Conservation (phyloP, 2,888 invertebrate species). For the Mactromeris polynyma region DNA sequence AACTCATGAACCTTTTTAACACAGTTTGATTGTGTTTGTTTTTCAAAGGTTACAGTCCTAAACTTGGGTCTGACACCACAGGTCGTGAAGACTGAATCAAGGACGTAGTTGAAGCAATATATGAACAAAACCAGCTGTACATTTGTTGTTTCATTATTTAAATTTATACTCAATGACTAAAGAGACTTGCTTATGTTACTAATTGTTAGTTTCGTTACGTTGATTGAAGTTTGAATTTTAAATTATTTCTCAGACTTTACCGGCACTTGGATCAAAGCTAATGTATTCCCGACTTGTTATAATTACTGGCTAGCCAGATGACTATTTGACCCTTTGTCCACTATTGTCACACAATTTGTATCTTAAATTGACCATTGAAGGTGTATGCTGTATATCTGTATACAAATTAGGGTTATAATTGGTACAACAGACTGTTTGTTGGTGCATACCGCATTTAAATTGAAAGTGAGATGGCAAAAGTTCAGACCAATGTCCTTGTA, state of each 20-base stretch:
- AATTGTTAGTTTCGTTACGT: no score
- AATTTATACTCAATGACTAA: no score
- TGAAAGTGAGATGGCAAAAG: slow-evolving; percentile 25
- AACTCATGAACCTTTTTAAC: no score
- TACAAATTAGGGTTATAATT: slow-evolving; percentile 29
- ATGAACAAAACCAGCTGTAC: no score
- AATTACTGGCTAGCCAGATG: neutral
- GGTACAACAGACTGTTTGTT: slow-evolving; percentile 15
- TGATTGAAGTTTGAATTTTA: neutral
- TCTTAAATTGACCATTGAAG: slow-evolving; percentile 19
- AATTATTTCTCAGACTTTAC: neutral
- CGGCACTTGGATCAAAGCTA: neutral
- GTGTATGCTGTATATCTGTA: neutral
- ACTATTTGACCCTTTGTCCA: neutral
- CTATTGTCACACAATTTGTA: slow-evolving; percentile 8
- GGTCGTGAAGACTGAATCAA: no score
- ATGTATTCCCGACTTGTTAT: neutral
- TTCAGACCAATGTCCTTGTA: neutral
- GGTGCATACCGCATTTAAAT: neutral
- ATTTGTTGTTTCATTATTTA: no score
- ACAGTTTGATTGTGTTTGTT: no score
- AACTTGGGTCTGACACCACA: no score
- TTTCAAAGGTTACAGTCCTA: no score
- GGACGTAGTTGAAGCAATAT: no score
- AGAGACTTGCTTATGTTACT: no score